Evolutionary conservation across 2,113 vertebrate species (phyloP).

Genomic region (Enhydra lutris): DNA sequence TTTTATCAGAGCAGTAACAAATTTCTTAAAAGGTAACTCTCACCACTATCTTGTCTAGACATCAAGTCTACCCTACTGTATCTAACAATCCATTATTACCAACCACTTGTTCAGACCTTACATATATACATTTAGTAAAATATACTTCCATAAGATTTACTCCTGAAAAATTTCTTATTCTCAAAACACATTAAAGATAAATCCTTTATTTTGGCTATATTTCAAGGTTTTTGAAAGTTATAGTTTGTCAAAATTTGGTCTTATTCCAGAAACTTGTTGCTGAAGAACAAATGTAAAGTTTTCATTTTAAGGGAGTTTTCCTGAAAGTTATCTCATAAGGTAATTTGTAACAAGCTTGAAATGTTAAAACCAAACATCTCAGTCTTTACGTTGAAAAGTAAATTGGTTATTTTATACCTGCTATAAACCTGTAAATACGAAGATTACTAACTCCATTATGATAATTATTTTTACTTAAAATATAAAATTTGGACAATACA

Average conservation of each 20-base stretch:
- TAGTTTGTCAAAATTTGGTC: constrained; percentile 6
- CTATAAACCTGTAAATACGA: background rate
- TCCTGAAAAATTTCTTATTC: constrained; percentile 58
- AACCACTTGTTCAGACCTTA: constrained; percentile 65
- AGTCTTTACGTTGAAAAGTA: background rate
- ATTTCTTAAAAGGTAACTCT: constrained; percentile 72
- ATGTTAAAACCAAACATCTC: background rate
- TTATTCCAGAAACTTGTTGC: constrained; percentile 36
- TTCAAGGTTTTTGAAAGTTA: constrained; percentile 47
- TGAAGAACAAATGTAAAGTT: constrained; percentile 27
- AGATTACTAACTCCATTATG: background rate
- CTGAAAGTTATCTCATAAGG: background rate
- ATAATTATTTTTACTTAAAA: constrained; percentile 2
- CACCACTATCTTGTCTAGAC: constrained; percentile 88
- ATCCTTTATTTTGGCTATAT: constrained; percentile 61
- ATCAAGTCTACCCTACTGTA: constrained; percentile 80
- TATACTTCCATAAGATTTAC: background rate
- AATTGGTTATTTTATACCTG: constrained; percentile 11
- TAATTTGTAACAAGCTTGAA: background rate
- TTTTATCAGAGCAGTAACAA: constrained; percentile 62
- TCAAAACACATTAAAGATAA: constrained; percentile 51
- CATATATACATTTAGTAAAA: constrained; percentile 67
- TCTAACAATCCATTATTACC: constrained; percentile 69
- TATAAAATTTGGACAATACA: background rate
- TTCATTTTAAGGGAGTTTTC: constrained; percentile 17